Percentiles rank a stretch among this genome's conserved stretches.
Conservation (phyloP, 1,140 invertebrate species). For the Papilio machaon region DNA sequence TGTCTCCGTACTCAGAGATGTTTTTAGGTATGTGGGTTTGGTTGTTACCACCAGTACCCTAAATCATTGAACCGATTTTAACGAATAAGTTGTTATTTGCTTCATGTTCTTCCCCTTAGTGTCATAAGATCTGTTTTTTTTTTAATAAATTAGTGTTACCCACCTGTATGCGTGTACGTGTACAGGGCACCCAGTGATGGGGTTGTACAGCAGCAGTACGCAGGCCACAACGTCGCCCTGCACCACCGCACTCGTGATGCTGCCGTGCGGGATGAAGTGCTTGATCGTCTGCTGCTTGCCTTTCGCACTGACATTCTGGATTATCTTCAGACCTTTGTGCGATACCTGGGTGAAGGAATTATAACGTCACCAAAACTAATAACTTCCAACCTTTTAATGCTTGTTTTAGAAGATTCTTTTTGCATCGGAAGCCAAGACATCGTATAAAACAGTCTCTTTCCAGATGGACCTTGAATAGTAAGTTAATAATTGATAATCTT, state of each 20-base stretch:
- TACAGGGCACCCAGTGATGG: conserved; percentile 91
- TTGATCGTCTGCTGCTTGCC: conserved; percentile 89
- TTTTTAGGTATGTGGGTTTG: not conserved
- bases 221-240: conserved; percentile 95
- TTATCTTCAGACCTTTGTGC: conserved; percentile 96
- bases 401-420: too few species aligned
- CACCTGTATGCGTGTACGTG: conserved; percentile 96
- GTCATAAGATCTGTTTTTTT: not conserved
- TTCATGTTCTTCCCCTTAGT: too few species aligned
- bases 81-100: too few species aligned
- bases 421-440: too few species aligned
- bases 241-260: conserved; percentile 93
- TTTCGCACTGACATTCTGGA: conserved; percentile 88
- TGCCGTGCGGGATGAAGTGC: conserved; percentile 97
- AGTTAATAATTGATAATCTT: too few species aligned
- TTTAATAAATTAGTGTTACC: conserved; percentile 27
- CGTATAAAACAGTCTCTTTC: too few species aligned
- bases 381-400: not conserved
- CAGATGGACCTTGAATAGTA: too few species aligned
- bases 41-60: too few species aligned
- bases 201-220: conserved; percentile 94
- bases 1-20: not conserved
- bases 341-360: conserved; percentile 88
- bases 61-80: too few species aligned
- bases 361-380: not conserved